These are phyloP conservation scores for Conistra vaccinii DNA, from an alignment of 2,888 invertebrate genomes.

Conservation along the genomic window DNA sequence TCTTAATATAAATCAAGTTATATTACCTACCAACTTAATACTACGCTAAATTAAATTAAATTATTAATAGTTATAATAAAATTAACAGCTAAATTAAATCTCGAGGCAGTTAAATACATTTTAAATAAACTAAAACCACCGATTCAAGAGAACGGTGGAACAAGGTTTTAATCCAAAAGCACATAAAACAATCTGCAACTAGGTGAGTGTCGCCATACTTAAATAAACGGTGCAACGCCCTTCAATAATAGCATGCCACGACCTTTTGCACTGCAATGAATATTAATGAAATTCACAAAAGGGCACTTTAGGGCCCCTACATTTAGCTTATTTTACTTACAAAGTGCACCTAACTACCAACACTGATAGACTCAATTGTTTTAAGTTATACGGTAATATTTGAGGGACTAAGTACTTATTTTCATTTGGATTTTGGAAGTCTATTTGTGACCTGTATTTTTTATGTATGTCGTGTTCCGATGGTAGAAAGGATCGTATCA, in stretches of 20 bases:
- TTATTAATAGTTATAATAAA: neutral
- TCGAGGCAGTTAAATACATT: neutral
- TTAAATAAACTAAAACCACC: neutral
- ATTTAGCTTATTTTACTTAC: conserved; percentile 65
- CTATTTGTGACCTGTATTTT: neutral
- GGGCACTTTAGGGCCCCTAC: conserved; percentile 52
- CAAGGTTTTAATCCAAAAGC: conserved; percentile 25
- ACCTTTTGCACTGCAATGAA: conserved; percentile 66
- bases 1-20: neutral
- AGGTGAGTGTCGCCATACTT: conserved; percentile 37
- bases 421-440: conserved; percentile 5
- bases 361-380: conserved; percentile 46
- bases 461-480: too few relatives aligned
- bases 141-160: neutral
- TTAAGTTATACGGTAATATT: conserved; percentile 26
- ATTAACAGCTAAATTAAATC: neutral
- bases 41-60: conserved; percentile 1
- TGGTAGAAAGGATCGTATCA: too few relatives aligned
- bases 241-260: conserved; percentile 48
- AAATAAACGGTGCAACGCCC: conserved; percentile 63
- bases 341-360: conserved; percentile 49
- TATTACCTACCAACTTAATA: neutral
- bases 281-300: conserved; percentile 66
- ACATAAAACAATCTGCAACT: conserved; percentile 37
- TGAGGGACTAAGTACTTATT: neutral